Conservation (phyloP, 2,113 vertebrate species). For the Silurus meridionalis region DNA sequence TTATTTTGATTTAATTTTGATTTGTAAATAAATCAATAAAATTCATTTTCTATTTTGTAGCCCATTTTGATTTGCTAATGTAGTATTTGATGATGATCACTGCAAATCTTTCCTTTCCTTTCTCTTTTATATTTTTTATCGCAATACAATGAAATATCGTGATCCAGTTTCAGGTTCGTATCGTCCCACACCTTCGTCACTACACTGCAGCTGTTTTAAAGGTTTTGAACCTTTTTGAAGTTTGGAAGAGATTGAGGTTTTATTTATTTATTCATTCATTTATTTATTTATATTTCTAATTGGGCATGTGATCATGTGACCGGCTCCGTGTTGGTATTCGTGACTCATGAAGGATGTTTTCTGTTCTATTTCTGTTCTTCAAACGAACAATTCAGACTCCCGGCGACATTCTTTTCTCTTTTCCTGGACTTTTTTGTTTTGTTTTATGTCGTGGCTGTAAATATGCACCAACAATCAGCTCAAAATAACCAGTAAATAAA, state of each 20-base stretch:
- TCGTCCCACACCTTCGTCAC: too few species aligned
- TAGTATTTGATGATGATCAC: too few species aligned
- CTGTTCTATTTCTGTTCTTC: constrained; percentile 32
- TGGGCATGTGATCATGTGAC: background rate
- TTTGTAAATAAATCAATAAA: too few species aligned
- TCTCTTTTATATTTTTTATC: too few species aligned
- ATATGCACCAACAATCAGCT: background rate
- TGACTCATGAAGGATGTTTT: constrained; percentile 20
- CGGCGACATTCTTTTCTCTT: constrained; percentile 4
- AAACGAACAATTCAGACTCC: background rate
- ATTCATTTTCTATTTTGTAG: too few species aligned
- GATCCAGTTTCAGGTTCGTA: too few species aligned
- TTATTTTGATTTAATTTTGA: too few species aligned
- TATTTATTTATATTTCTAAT: background rate
- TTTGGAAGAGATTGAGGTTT: background rate
- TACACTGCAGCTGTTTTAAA: too few species aligned
- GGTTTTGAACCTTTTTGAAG: too few species aligned
- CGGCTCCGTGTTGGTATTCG: constrained; percentile 4
- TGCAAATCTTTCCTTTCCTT: too few species aligned
- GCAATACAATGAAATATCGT: too few species aligned
- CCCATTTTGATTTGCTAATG: too few species aligned
- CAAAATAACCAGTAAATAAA: background rate
- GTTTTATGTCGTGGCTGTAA: background rate
- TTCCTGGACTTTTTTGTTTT: background rate
- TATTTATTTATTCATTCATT: background rate